Percentiles rank a stretch among this genome's conserved stretches.
These are phyloP conservation scores for Aricia agestis DNA, from an alignment of 1,140 invertebrate species.

Conservation along the genomic window DNA sequence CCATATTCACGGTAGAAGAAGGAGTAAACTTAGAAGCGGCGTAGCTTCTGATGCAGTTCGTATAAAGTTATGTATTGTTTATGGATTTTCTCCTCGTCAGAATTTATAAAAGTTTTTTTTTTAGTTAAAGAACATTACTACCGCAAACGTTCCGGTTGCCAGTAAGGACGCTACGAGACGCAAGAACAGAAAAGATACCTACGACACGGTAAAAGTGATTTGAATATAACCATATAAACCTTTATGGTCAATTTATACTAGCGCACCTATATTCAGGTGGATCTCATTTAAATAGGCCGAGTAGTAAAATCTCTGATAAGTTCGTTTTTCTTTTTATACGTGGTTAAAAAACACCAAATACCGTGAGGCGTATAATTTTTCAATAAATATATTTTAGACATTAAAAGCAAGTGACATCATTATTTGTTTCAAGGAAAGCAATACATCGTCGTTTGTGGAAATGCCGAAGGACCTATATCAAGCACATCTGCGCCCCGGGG, in stretches of 20 bases:
- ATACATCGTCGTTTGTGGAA: slow-evolving; percentile 43
- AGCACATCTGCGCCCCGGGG: slow-evolving; percentile 59
- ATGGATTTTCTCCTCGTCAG: too few relatives aligned
- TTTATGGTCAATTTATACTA: too few relatives aligned
- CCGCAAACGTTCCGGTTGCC: neutral
- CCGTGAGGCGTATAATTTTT: too few relatives aligned
- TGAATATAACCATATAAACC: too few relatives aligned
- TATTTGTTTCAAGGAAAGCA: neutral
- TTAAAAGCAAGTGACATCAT: too few relatives aligned
- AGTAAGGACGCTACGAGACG: neutral
- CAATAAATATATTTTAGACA: too few relatives aligned
- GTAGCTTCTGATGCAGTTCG: neutral
- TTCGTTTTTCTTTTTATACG: neutral
- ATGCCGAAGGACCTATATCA: slow-evolving; percentile 68
- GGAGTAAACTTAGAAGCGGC: slow-evolving; percentile 4
- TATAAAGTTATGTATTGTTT: neutral
- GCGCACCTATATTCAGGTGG: neutral
- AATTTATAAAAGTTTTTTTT: neutral
- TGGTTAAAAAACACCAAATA: slow-evolving; percentile 26
- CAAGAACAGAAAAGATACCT: neutral
- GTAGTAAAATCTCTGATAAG: neutral
- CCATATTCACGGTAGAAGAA: slow-evolving; percentile 31
- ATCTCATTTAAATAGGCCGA: too few relatives aligned
- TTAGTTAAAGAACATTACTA: neutral
- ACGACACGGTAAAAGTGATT: neutral